Base-by-base conservation (phyloP, 2,797 vertebrate genomes). In the Selene dorsalis region DNA sequence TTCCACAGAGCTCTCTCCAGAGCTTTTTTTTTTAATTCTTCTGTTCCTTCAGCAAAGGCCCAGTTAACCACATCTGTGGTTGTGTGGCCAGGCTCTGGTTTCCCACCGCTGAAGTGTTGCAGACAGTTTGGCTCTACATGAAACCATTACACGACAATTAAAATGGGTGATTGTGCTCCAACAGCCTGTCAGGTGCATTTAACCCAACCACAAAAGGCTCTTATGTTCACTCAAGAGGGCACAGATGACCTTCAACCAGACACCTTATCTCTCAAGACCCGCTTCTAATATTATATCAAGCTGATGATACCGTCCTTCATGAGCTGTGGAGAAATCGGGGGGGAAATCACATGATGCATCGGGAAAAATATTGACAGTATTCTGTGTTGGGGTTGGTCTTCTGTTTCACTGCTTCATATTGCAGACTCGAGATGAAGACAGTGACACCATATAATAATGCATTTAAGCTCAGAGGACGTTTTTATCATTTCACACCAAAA, bases 141-240 rank as follows among this genome's bases (percentile, higher is more conserved):
- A 93, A 90, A 92, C 89, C 89, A 67, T 91, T 92, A 92, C 82
- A 86, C 84, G 87, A 89, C 86, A 87, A 87, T 93, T 93, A 91
- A 92, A 91, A 91, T 73, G 86, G 88, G 70, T 65, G 90, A 85
- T 83, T 79, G 73, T 74, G 84, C 87, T 88, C 84, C 88, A 86
- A 88, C 89, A 89, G 92, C 84, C 91, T 92, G 92, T 92, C 92
- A 84, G 85, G 87, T 91, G 85, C 93, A 93, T 94, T 93, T 92
- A 94, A 92, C 89, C 89, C 90, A 26, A 94, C 93, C 93, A 91
- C 94, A 93, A 90, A 91, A 88, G 85, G 90, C 91, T 94, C 92
- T 92, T 89, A 89, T 91, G 92, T 93, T 93, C 90, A 89, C 92
- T 89, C 87, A 65, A 73, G 87, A 89, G 89, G 82, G 80, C 76